These are phyloP conservation scores for Diaprepes abbreviatus DNA, from an alignment of 2,888 invertebrate genomes.

Conservation along the genomic window DNA sequence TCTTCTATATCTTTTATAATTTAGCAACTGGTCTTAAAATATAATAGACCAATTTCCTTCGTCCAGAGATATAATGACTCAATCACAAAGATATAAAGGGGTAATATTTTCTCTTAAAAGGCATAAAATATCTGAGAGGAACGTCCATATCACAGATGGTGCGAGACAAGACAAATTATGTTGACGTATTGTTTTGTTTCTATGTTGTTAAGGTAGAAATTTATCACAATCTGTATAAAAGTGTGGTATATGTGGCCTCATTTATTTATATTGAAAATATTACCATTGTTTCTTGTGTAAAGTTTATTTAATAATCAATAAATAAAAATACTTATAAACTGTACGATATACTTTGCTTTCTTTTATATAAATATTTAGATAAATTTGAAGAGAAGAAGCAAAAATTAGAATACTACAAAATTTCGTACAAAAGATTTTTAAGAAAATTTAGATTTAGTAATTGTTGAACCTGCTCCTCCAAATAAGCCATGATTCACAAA, in stretches of 20 bases:
- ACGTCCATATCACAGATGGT: conserved; percentile 38
- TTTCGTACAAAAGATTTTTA: too few relatives aligned
- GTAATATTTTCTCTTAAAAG: conserved; percentile 26
- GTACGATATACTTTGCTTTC: too few relatives aligned
- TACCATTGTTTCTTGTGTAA: too few relatives aligned
- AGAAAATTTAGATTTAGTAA: too few relatives aligned
- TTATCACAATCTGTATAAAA: conserved; percentile 47
- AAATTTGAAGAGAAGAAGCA: too few relatives aligned
- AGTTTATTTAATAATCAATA: too few relatives aligned
- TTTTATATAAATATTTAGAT: too few relatives aligned
- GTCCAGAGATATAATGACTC: conserved; percentile 15
- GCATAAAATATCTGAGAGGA: conserved; percentile 19
- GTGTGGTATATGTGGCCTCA: not conserved
- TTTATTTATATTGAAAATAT: conserved; percentile 5
- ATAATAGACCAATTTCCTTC: conserved; percentile 17
- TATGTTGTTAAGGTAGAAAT: conserved; percentile 47
- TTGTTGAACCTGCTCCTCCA: too few relatives aligned
- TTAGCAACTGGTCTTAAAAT: not conserved
- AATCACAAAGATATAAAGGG: conserved; percentile 29
- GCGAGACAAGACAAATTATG: conserved; percentile 52
- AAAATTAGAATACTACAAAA: too few relatives aligned
- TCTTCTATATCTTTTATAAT: too few relatives aligned
- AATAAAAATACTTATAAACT: too few relatives aligned
- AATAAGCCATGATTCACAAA: too few relatives aligned
- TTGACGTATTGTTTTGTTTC: conserved; percentile 51